Percentiles rank a stretch among this genome's conserved stretches.
Evolutionary conservation across 1,140 invertebrate genomes (phyloP).

Genomic region (Chionoecetes opilio): DNA sequence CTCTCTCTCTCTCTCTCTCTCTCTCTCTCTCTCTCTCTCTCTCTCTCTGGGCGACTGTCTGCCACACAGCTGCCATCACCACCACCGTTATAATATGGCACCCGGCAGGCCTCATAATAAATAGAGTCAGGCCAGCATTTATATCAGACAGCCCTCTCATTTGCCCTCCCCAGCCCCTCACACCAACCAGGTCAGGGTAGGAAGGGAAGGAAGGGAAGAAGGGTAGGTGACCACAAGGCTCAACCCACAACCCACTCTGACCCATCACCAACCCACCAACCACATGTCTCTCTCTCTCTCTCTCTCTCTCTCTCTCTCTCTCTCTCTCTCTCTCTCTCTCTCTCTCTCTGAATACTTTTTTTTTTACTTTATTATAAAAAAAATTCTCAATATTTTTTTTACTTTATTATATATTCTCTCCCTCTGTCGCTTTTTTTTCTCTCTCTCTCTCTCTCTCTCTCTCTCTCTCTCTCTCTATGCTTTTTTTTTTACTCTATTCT

Average conservation of each 20-base stretch:
- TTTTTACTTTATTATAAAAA: too few relatives aligned
- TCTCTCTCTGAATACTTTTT: too few relatives aligned
- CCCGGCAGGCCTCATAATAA: background rate
- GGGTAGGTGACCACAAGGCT: background rate
- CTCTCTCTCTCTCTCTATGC: conserved; percentile 58
- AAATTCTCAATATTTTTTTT: too few relatives aligned
- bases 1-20: conserved; percentile 44
- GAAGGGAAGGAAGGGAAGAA: background rate
- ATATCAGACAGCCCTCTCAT: background rate
- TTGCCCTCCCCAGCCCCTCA: background rate
- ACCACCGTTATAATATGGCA: background rate
- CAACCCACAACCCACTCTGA: background rate
- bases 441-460: conserved; percentile 41
- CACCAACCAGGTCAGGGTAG: too few relatives aligned
- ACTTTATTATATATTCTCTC: too few relatives aligned
- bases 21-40: too few relatives aligned
- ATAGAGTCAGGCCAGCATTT: background rate
- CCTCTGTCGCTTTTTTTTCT: conserved; percentile 6
- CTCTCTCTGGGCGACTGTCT: too few relatives aligned
- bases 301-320: conserved; percentile 44
- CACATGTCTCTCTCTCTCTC: background rate
- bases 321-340: conserved; percentile 59
- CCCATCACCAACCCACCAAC: background rate
- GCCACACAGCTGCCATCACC: background rate
- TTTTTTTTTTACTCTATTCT: too few relatives aligned